Base-by-base conservation (phyloP, 1,140 invertebrate genomes). In the Colletes latitarsis region DNA sequence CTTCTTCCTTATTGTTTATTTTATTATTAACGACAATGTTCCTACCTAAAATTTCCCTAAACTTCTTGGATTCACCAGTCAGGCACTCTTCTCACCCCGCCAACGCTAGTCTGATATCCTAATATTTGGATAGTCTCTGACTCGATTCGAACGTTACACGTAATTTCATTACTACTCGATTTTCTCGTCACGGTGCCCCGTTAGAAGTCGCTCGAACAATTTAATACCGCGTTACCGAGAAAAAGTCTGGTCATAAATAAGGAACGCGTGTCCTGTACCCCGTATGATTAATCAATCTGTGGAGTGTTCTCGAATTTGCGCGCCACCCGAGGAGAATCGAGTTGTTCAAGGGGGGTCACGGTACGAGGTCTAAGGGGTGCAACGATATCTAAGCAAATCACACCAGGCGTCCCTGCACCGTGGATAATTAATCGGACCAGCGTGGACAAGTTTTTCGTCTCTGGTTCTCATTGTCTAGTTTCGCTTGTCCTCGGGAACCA, bases 391-490 rank as follows among this genome's bases (percentile, higher is more conserved):
- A 67, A 67, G 63, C 64, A n/a, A 68, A 68, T 76, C 74, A 46
- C 74, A 68, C 52, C 74, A 49, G 74, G 74, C 67, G 63, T 46
- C 63, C 52, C n/a, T 68, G 49, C 46, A 62, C 15, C 46, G 43
- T 46, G 53, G 67, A 52, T 71, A 71, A 77, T 76, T 77, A 77
- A 77, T 77, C 67, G 75, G 67, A 8, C 55, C 46, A 6, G 41
- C 41, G 52, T 62, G 67, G 67, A 71, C 58, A 53, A 77, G 57
- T 46, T 77, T 60, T 58, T 69, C 64, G 74, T 75, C 64, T 62
- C 15, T 5, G 46, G 9, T 8, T 41, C 58, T 70, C 21, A 62
- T 71, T 77, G 76, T 77, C 67, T 60, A 53, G 49, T 68, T 21
- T 41, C 73, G 17, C 49, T 57, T 49, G 76, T 71, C 76, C 66